phyloP scores from a whole-genome alignment of 2,888 invertebrate genomes.

The Neoitamus cyanurus region DNA sequence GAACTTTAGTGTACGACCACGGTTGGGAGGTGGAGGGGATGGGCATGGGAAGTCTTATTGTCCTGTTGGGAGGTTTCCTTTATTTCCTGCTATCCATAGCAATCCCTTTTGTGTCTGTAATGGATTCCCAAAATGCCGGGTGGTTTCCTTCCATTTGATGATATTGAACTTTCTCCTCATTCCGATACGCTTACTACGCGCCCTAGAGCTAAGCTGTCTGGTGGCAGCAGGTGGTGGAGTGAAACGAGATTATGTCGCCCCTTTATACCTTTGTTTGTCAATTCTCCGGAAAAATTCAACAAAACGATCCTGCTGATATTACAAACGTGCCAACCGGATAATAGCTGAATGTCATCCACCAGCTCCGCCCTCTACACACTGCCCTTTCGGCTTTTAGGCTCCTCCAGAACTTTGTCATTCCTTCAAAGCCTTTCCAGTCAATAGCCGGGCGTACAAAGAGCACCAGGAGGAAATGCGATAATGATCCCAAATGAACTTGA shows the following conservation, averaged over 20 bases:
- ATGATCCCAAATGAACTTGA: conserved; percentile 24
- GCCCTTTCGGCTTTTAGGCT: background rate
- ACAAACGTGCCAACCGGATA: conserved; percentile 17
- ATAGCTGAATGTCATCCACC: background rate
- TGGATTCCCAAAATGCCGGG: conserved; percentile 24
- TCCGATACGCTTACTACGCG: background rate
- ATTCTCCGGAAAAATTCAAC: conserved; percentile 6
- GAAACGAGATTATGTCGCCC: conserved; percentile 32
- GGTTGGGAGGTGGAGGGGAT: background rate
- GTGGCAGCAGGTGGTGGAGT: conserved; percentile 31
- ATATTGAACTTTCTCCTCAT: conserved; percentile 33
- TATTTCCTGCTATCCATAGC: conserved; percentile 33
- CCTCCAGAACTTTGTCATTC: background rate
- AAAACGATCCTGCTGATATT: conserved; percentile 28
- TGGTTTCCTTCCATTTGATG: conserved; percentile 30
- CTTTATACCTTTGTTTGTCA: conserved; percentile 21
- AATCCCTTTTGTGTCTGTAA: conserved; percentile 42
- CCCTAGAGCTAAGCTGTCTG: background rate
- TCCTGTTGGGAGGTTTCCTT: conserved; percentile 37
- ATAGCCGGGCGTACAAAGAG: background rate
- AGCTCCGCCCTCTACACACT: background rate
- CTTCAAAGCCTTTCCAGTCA: background rate
- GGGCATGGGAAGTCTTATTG: conserved; percentile 2
- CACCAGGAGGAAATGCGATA: conserved; percentile 8
- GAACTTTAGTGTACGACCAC: background rate